Conservation (phyloP, 2,888 invertebrate genomes). For the Lithophane leautieri region DNA sequence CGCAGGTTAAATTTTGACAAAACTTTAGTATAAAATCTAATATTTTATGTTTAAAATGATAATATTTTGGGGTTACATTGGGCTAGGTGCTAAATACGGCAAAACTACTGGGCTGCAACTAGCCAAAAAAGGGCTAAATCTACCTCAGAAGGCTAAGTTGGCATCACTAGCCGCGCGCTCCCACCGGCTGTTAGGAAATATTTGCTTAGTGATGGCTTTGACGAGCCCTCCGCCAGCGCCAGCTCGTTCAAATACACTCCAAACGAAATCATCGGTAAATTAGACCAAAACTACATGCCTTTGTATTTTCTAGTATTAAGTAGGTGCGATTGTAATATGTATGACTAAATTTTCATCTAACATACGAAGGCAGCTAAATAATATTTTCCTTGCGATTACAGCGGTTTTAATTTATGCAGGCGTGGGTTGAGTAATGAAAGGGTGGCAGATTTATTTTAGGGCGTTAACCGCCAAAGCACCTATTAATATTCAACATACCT, state of each 20-base stretch:
- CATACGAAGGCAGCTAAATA: not conserved
- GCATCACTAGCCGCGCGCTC: constrained; percentile 33
- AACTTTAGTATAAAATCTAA: not conserved
- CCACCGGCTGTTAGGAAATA: constrained; percentile 72
- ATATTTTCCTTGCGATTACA: constrained; percentile 21
- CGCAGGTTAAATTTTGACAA: not conserved
- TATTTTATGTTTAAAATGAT: not conserved
- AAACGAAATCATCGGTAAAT: constrained; percentile 66
- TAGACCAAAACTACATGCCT: constrained; percentile 54
- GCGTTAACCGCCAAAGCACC: constrained; percentile 10
- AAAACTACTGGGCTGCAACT: not conserved
- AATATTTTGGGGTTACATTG: not conserved
- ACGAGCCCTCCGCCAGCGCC: constrained; percentile 58
- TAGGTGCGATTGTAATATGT: constrained; percentile 1
- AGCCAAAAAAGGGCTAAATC: not conserved
- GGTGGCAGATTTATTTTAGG: constrained; percentile 33
- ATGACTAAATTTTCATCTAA: not conserved
- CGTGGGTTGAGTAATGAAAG: constrained; percentile 15
- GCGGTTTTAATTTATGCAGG: constrained; percentile 36
- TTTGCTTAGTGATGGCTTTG: constrained; percentile 77
- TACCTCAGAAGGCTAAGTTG: not conserved
- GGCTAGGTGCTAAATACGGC: not conserved
- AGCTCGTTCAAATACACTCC: constrained; percentile 65
- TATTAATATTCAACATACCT: constrained; percentile 29
- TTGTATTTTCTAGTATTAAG: constrained; percentile 6